phyloP scores from a whole-genome alignment of 1,140 invertebrate genomes.

The Calosoma granatense region DNA sequence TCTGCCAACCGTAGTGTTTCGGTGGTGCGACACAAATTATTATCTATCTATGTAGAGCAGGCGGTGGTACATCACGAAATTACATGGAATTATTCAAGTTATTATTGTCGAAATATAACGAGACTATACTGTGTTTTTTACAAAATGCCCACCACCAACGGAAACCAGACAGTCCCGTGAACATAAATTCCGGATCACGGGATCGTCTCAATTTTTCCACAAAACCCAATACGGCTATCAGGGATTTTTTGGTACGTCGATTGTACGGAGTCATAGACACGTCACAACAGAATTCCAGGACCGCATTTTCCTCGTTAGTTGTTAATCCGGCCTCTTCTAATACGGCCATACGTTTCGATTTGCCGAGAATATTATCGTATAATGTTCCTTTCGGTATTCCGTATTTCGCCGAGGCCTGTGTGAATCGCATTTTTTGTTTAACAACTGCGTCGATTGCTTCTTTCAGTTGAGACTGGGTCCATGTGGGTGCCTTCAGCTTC shows the following conservation, averaged over 20 bases:
- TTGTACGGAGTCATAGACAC: conserved; percentile 61
- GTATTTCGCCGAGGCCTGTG: conserved; percentile 57
- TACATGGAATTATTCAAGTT: conserved; percentile 16
- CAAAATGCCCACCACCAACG: conserved; percentile 76
- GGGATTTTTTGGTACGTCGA: conserved; percentile 56
- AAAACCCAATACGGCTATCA: conserved; percentile 51
- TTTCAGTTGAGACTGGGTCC: conserved; percentile 62
- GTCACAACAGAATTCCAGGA: conserved; percentile 65
- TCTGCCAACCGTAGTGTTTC: too few species aligned
- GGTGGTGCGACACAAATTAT: too few species aligned
- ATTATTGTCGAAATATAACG: conserved; percentile 46
- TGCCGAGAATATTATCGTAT: conserved; percentile 69
- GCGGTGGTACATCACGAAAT: too few species aligned
- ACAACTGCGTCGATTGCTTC: conserved; percentile 66
- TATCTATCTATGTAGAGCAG: too few species aligned
- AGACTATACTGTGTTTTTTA: conserved; percentile 66
- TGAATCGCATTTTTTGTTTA: conserved; percentile 65
- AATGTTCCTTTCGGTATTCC: conserved; percentile 68
- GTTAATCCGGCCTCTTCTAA: conserved; percentile 56
- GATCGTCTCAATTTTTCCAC: conserved; percentile 50
- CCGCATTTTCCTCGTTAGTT: conserved; percentile 49
- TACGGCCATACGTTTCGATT: conserved; percentile 64
- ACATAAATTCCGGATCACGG: conserved; percentile 52
- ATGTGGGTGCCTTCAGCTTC: conserved; percentile 64
- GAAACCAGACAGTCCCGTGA: conserved; percentile 56